Percentiles rank a stretch among this genome's conserved stretches.
Evolutionary conservation across 2,113 vertebrate species (phyloP).

Genomic region (Catagonus wagneri): DNA sequence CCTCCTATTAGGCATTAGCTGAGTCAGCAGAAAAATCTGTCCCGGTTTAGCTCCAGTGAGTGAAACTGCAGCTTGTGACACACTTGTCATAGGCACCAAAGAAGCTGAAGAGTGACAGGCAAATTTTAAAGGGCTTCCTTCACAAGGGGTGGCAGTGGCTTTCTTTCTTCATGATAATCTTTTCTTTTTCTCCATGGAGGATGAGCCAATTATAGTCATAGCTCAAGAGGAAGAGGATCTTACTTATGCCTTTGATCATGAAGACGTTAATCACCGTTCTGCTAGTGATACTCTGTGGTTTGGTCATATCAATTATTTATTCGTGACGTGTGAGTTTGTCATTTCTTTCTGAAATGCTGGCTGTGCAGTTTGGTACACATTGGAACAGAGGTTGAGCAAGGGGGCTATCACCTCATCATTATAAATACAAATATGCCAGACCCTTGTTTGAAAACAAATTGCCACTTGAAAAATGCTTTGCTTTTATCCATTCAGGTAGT

Average conservation of each 20-base stretch:
- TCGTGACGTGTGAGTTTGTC: slow-evolving; percentile 65
- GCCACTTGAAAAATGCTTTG: background rate
- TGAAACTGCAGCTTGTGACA: slow-evolving; percentile 57
- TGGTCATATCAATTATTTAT: slow-evolving; percentile 78
- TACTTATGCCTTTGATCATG: slow-evolving; percentile 69
- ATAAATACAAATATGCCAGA: background rate
- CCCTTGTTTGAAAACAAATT: slow-evolving; percentile 5
- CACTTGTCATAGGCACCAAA: slow-evolving; percentile 45
- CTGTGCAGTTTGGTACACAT: background rate
- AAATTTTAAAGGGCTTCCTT: slow-evolving; percentile 67
- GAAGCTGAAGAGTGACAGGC: slow-evolving; percentile 56
- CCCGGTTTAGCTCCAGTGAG: slow-evolving; percentile 10
- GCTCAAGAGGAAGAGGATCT: slow-evolving; percentile 35
- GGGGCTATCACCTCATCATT: background rate
- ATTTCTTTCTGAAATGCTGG: slow-evolving; percentile 48
- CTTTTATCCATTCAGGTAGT: background rate
- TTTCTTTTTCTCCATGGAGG: slow-evolving; percentile 36
- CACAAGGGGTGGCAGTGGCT: background rate
- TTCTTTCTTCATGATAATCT: slow-evolving; percentile 39
- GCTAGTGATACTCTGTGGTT: slow-evolving; percentile 70
- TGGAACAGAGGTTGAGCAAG: background rate
- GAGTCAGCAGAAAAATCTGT: slow-evolving; percentile 39
- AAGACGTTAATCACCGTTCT: slow-evolving; percentile 64
- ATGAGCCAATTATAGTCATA: slow-evolving; percentile 60
- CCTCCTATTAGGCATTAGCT: slow-evolving; percentile 38